phyloP scores from a whole-genome alignment of 2,113 vertebrate genomes.

The Felis chaus region DNA sequence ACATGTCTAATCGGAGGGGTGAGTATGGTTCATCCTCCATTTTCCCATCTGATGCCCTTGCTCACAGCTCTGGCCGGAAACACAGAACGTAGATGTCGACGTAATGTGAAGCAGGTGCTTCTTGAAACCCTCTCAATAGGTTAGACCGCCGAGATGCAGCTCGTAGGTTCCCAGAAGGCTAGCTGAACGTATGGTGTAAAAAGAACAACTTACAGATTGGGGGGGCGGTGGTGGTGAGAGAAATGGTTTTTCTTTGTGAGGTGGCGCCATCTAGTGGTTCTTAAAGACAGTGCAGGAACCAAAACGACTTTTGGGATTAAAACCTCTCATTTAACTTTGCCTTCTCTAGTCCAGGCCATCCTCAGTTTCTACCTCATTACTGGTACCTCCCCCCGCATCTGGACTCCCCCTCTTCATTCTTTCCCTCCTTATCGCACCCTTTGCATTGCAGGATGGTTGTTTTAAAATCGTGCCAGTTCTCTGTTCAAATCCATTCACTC shows the following conservation, averaged over 20 bases:
- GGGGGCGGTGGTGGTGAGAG: too few relatives aligned
- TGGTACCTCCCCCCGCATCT: background rate
- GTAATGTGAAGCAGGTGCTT: background rate
- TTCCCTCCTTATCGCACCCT: background rate
- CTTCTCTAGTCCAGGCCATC: rapidly evolving
- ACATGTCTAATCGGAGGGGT: background rate
- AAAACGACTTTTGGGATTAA: background rate
- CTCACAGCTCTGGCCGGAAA: background rate
- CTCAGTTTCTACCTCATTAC: background rate
- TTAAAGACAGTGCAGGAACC: background rate
- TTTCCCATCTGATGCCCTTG: background rate
- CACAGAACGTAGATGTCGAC: background rate
- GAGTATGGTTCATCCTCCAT: background rate
- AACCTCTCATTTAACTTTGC: rapidly evolving
- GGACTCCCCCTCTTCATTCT: background rate
- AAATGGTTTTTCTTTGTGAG: background rate
- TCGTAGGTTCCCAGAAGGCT: background rate
- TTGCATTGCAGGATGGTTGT: background rate
- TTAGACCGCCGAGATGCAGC: background rate
- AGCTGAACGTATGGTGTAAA: background rate
- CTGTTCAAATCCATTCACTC: background rate
- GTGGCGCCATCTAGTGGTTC: background rate
- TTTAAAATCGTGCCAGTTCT: background rate
- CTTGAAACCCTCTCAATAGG: background rate
- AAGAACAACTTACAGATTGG: background rate